Percentiles rank a stretch among this genome's conserved stretches.
These are phyloP conservation scores for Odontocerum albicorne DNA, from an alignment of 2,888 invertebrate species.

Conservation along the genomic window DNA sequence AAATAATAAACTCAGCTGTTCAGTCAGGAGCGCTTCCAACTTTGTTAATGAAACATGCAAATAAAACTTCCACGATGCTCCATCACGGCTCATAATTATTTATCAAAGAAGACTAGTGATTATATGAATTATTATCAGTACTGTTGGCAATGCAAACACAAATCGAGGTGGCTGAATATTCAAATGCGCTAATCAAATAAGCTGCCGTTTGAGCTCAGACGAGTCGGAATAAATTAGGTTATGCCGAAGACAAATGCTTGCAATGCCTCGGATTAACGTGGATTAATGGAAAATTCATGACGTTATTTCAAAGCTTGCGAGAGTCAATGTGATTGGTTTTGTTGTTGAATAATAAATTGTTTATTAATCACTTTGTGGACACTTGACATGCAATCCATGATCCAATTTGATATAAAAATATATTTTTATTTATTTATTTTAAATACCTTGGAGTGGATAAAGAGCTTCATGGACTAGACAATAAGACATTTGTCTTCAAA, in stretches of 20 bases:
- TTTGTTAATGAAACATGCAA: slow-evolving; percentile 29
- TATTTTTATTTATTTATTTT: not conserved
- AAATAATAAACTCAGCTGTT: too few relatives aligned
- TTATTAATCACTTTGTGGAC: not conserved
- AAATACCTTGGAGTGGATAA: too few relatives aligned
- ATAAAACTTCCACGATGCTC: slow-evolving; percentile 24
- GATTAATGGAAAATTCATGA: slow-evolving; percentile 12
- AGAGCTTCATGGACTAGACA: too few relatives aligned
- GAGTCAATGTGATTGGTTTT: too few relatives aligned
- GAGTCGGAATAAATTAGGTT: slow-evolving; percentile 30
- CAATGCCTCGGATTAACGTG: slow-evolving; percentile 14
- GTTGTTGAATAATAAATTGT: too few relatives aligned
- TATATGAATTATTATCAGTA: slow-evolving; percentile 13
- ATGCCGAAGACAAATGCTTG: slow-evolving; percentile 22
- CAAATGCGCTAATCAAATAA: slow-evolving; percentile 32
- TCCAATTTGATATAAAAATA: not conserved
- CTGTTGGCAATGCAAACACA: slow-evolving; percentile 22
- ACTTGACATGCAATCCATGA: not conserved
- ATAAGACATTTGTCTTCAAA: too few relatives aligned
- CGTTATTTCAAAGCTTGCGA: not conserved
- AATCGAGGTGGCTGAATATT: slow-evolving; percentile 31
- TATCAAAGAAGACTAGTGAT: slow-evolving; percentile 28
- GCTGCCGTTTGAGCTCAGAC: slow-evolving; percentile 23
- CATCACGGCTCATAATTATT: slow-evolving; percentile 26
- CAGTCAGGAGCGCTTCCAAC: too few relatives aligned